phyloP scores from a whole-genome alignment of 2,113 vertebrate species.

The Alectura lathami region DNA sequence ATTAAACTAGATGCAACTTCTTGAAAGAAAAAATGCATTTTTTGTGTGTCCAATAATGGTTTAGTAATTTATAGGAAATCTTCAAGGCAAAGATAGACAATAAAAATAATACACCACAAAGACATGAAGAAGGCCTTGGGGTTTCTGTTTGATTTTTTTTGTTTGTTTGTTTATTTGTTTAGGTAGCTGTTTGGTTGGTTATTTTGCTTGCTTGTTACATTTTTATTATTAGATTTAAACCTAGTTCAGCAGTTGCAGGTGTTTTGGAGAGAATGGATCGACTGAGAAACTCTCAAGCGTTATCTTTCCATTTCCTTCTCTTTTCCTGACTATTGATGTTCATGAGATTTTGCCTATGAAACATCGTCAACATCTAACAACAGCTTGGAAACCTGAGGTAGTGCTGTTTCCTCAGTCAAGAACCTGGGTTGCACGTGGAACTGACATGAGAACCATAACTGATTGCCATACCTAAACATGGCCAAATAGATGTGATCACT shows the following conservation, averaged over 20 bases:
- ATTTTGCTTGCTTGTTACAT: not conserved
- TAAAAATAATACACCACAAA: not conserved
- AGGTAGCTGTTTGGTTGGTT: not conserved
- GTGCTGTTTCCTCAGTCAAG: not conserved
- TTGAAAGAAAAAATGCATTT: not conserved
- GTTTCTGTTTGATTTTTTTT: not conserved
- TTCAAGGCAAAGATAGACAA: not conserved
- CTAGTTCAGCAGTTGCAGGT: not conserved
- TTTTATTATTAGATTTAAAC: not conserved
- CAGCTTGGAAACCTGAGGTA: not conserved
- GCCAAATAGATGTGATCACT: not conserved
- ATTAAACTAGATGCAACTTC: not conserved
- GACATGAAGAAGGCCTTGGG: not conserved
- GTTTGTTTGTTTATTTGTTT: not conserved
- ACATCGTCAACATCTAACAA: not conserved
- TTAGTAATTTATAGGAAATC: not conserved
- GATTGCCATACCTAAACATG: not conserved
- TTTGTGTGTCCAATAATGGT: not conserved
- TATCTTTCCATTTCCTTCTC: not conserved
- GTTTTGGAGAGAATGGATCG: not conserved
- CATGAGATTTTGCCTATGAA: not conserved
- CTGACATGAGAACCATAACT: not conserved
- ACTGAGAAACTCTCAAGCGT: not conserved
- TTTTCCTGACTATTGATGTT: not conserved
- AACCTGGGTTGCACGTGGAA: not conserved